Conservation (phyloP, 2,113 vertebrate species). For the Nycticorax nycticorax region DNA sequence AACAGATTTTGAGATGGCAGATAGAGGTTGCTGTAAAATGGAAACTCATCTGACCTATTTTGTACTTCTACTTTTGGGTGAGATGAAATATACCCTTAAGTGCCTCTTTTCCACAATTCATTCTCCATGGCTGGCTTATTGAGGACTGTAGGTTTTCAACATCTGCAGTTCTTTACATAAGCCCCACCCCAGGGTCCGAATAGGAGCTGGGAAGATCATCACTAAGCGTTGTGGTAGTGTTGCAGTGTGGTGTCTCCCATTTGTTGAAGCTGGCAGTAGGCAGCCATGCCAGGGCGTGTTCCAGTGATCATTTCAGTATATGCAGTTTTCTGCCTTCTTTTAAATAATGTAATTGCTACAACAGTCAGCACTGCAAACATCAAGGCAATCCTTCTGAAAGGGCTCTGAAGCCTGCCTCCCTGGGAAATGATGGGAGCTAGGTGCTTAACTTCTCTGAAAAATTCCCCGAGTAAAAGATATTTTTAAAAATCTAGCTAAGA, state of each 20-base stretch:
- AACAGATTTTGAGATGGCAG: background rate
- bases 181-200: background rate
- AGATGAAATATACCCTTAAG: background rate
- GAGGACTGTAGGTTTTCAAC: background rate
- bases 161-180: background rate
- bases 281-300: background rate
- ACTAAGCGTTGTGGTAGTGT: background rate
- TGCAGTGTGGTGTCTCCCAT: background rate
- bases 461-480: rapidly evolving
- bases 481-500: background rate
- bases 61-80: background rate
- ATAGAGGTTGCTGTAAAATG: background rate
- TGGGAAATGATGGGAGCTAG: background rate
- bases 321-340: background rate
- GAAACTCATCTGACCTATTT: background rate
- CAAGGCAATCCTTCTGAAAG: background rate
- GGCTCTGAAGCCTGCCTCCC: background rate
- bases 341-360: background rate
- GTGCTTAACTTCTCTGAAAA: background rate
- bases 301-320: background rate
- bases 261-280: background rate
- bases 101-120: background rate
- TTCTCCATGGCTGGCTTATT: background rate
- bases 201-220: background rate
- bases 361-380: background rate